Conservation (phyloP, 2,888 invertebrate genomes). For the Lithophane semibrunnea region DNA sequence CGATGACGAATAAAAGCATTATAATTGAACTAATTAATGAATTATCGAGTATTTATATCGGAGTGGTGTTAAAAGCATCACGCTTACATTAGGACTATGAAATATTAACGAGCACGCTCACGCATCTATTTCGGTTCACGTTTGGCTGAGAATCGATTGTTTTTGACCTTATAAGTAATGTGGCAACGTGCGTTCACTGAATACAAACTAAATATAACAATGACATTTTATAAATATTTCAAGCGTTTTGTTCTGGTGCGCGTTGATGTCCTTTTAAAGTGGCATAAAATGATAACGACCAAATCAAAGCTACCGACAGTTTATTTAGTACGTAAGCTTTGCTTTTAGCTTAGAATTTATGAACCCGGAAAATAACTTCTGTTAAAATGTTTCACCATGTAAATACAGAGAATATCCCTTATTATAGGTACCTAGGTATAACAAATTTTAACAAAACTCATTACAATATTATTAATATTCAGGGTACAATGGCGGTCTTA, state of each 20-base stretch:
- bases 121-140: slow-evolving; percentile 52
- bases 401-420: not conserved
- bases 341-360: not conserved
- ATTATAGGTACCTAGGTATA: not conserved
- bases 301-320: not conserved
- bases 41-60: slow-evolving; percentile 26
- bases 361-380: not conserved
- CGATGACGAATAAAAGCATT: slow-evolving; percentile 10
- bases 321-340: not conserved
- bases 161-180: slow-evolving; percentile 60
- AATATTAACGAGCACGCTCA: slow-evolving; percentile 51
- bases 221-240: slow-evolving; percentile 19
- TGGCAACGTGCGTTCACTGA: slow-evolving; percentile 25
- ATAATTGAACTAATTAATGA: slow-evolving; percentile 43
- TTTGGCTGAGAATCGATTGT: slow-evolving; percentile 55
- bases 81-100: slow-evolving; percentile 14
- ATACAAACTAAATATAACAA: slow-evolving; percentile 52
- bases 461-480: not conserved
- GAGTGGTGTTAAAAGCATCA: slow-evolving; percentile 26
- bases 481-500: not conserved
- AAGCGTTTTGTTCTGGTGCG: not conserved
- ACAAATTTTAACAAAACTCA: not conserved
- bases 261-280: slow-evolving; percentile 17
- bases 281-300: not conserved
- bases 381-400: not conserved